Conservation (phyloP, 2,888 invertebrate genomes). For the Epirrhoe alternata region DNA sequence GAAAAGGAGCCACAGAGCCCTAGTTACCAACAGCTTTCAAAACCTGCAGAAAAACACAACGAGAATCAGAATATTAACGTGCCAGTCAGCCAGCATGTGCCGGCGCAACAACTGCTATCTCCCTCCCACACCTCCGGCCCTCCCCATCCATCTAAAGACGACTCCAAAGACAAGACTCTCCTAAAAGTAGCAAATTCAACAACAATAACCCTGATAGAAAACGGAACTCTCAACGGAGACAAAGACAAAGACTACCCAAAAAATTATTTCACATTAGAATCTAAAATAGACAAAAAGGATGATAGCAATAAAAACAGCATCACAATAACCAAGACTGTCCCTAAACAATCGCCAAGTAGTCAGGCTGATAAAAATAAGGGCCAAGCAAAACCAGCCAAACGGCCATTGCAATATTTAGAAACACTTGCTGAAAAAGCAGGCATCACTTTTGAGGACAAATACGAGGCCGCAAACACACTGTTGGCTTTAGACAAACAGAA, state of each 20-base stretch:
- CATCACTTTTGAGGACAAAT: constrained; percentile 90
- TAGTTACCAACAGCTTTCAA: constrained; percentile 65
- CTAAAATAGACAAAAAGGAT: constrained; percentile 79
- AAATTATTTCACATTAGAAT: constrained; percentile 77
- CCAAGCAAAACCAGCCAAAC: constrained; percentile 64
- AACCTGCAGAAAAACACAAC: constrained; percentile 63
- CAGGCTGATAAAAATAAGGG: constrained; percentile 67
- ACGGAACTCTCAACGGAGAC: constrained; percentile 66
- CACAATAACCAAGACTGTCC: constrained; percentile 75
- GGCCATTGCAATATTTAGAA: constrained; percentile 88
- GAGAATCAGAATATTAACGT: constrained; percentile 63
- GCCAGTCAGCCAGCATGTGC: constrained; percentile 73
- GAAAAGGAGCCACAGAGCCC: constrained; percentile 70
- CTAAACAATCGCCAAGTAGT: constrained; percentile 67
- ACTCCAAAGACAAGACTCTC: constrained; percentile 70
- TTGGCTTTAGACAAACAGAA: constrained; percentile 88
- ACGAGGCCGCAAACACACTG: constrained; percentile 88
- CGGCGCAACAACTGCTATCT: constrained; percentile 70
- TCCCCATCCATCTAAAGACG: constrained; percentile 66
- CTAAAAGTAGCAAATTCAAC: constrained; percentile 78
- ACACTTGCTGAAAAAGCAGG: constrained; percentile 90
- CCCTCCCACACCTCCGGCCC: constrained; percentile 64
- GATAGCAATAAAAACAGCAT: constrained; percentile 81
- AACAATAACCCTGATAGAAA: constrained; percentile 77
- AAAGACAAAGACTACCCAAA: constrained; percentile 78